Base-by-base conservation (phyloP, 2,888 invertebrate species). In the Aspidiotus rigidus region DNA sequence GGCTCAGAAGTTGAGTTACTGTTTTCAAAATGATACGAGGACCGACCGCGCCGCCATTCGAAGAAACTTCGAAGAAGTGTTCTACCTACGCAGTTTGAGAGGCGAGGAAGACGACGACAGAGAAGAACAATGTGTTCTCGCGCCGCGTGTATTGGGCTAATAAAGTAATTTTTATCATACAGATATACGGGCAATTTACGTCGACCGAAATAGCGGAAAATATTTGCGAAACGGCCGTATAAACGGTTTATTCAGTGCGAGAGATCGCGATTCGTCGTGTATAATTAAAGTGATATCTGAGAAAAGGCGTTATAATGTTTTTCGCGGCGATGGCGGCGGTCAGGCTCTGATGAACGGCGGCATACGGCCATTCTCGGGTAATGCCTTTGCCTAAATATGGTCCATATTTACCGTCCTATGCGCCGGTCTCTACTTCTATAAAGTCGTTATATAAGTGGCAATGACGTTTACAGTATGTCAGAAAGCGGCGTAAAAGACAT, bases 401-500 rank as follows among this genome's bases (percentile, higher is more conserved):
- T 28, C 28, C 28, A 28, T 28, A 28, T 28, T 28, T 28, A 28
- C 28, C 28, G 28, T 28, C 28, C 28, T 42, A 53, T 63, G 53
- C 62, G 53, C 53, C 63, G 63, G 63, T 28, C 28, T 28, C 28
- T 28, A 28, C 28, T 28, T 28, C 39, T 49, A 63, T 53, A 49
- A 11, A n/a, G 49, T 63, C n/a, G 44, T 44, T 63, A 63, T 63
- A 63, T 53, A 63, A 63, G 63, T 63, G 63, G 63, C 63, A 42
- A 42, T 53, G 63, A 63, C 63, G 63, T 63, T 63, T 63, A 63
- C 63, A 49, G 53, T 53, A 63, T 53, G 63, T 63, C 63, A 63
- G 63, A 63, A 63, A 63, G 53, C 63, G 63, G 63, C 63, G 49
- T 63, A 63, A 53, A 63, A 63, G 63, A 63, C 63, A 53, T 63